Conservation (phyloP, 1,140 invertebrate genomes). For the Metopolophium dirhodum region DNA sequence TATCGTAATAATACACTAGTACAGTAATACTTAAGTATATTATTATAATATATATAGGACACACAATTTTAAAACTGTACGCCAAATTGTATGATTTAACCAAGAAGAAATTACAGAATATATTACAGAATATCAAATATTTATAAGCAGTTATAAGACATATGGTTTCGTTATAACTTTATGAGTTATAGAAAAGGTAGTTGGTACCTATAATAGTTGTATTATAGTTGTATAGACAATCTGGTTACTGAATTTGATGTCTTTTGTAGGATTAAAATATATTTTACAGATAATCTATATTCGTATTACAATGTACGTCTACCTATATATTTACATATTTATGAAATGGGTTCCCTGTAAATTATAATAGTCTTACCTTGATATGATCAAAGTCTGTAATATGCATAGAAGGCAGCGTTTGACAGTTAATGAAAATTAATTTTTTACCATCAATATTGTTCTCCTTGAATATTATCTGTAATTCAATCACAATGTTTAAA, state of each 20-base stretch:
- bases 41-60: background rate
- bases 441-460: slow-evolving; percentile 46
- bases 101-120: background rate
- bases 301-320: background rate
- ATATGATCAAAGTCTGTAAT: slow-evolving; percentile 46
- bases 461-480: background rate
- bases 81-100: background rate
- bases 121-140: background rate
- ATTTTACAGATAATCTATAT: background rate
- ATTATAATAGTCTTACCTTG: slow-evolving; percentile 23
- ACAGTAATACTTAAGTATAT: too few species aligned
- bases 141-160: background rate
- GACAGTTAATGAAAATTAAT: slow-evolving; percentile 36
- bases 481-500: background rate
- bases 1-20: too few species aligned
- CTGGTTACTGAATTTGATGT: background rate
- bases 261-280: background rate
- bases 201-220: background rate
- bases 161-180: background rate
- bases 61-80: background rate
- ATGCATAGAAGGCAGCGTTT: background rate
- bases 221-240: background rate
- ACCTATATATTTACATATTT: background rate
- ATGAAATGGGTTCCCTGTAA: background rate
- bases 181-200: background rate